These are phyloP conservation scores for Drosophila paranaensis DNA, from an alignment of 2,888 invertebrate species.

Conservation along the genomic window DNA sequence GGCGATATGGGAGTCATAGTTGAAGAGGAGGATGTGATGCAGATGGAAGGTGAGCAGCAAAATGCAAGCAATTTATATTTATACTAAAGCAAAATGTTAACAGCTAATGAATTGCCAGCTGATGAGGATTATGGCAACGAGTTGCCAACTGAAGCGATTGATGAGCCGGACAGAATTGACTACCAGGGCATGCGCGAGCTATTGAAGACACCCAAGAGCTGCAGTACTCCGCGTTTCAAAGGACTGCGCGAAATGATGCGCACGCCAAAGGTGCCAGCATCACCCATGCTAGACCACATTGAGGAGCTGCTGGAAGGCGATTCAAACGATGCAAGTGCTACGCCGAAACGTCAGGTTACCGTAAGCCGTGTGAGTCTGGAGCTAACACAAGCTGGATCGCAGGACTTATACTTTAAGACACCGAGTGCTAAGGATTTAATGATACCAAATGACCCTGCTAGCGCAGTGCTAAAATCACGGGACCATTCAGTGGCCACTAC, in stretches of 20 bases:
- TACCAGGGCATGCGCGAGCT: slow-evolving; percentile 68
- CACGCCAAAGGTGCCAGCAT: slow-evolving; percentile 66
- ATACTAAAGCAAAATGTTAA: not conserved
- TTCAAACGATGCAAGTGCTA: slow-evolving; percentile 18
- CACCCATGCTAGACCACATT: slow-evolving; percentile 64
- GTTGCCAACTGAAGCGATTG: slow-evolving; percentile 21
- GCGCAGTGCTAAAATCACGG: slow-evolving; percentile 72
- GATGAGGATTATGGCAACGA: slow-evolving; percentile 66
- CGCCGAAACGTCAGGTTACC: slow-evolving; percentile 26
- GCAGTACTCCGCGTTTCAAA: slow-evolving; percentile 66
- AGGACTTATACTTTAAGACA: slow-evolving; percentile 79
- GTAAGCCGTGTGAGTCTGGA: slow-evolving; percentile 21
- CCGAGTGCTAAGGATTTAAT: slow-evolving; percentile 81
- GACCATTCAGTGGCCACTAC: slow-evolving; percentile 55
- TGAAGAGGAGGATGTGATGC: slow-evolving; percentile 41
- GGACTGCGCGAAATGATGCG: slow-evolving; percentile 71
- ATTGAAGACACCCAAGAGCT: slow-evolving; percentile 71
- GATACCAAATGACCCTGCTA: slow-evolving; percentile 81
- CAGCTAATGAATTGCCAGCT: slow-evolving; percentile 30
- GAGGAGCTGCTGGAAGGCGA: slow-evolving; percentile 60
- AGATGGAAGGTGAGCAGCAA: slow-evolving; percentile 30
- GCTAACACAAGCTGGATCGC: slow-evolving; percentile 11
- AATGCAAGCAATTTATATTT: not conserved
- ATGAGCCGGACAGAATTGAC: slow-evolving; percentile 53
- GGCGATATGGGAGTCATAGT: slow-evolving; percentile 65